Conservation (phyloP, 1,140 invertebrate species). For the Zaprionus tsacasi region DNA sequence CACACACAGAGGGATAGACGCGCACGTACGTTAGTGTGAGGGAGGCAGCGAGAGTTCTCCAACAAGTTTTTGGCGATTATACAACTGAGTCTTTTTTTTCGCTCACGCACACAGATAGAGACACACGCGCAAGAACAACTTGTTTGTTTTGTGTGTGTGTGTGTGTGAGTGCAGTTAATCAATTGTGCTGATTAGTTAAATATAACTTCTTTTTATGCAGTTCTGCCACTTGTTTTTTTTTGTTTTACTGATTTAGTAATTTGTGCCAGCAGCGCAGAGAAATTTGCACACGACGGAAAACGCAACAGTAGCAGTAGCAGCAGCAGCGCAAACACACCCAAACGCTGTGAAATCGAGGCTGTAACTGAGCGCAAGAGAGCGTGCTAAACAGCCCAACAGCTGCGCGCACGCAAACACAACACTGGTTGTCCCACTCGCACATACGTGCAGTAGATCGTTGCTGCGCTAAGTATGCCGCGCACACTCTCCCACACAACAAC, state of each 20-base stretch:
- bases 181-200: slow-evolving; percentile 23
- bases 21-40: slow-evolving; percentile 18
- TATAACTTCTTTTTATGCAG: slow-evolving; percentile 21
- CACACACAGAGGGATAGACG: background rate
- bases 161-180: slow-evolving; percentile 32
- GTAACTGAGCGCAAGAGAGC: slow-evolving; percentile 56
- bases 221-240: slow-evolving; percentile 28
- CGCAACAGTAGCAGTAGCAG: no score
- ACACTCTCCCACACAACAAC: slow-evolving; percentile 58
- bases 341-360: slow-evolving; percentile 73
- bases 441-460: background rate
- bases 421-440: slow-evolving; percentile 31
- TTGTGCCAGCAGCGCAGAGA: slow-evolving; percentile 24
- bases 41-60: slow-evolving; percentile 40
- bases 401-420: slow-evolving; percentile 7
- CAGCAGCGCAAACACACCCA: slow-evolving; percentile 72
- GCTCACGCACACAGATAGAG: slow-evolving; percentile 55
- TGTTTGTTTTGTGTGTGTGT: background rate
- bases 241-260: slow-evolving; percentile 36
- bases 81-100: slow-evolving; percentile 57
- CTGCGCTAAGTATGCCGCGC: slow-evolving; percentile 52
- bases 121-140: background rate
- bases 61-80: slow-evolving; percentile 73
- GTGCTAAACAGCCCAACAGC: slow-evolving; percentile 34
- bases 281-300: slow-evolving; percentile 30